These are phyloP conservation scores for Fragum sueziense DNA, from an alignment of 2,888 invertebrate species.

Conservation along the genomic window DNA sequence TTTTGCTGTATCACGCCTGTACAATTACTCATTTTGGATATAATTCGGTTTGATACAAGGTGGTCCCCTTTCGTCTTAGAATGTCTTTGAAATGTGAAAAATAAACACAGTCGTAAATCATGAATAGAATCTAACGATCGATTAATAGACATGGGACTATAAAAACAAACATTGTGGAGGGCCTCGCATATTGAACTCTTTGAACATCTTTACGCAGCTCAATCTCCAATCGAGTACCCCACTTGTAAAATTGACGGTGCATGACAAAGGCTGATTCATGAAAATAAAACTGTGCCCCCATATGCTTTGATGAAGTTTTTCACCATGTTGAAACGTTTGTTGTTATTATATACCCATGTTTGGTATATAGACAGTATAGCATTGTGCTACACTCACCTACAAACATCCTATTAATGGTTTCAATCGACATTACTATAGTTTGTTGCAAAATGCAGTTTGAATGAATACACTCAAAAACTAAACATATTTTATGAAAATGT, in stretches of 20 bases:
- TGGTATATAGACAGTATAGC: too few species aligned
- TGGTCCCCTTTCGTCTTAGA: slow-evolving; percentile 8
- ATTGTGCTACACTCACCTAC: too few species aligned
- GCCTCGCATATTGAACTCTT: slow-evolving; percentile 18
- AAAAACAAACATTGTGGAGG: slow-evolving; percentile 26
- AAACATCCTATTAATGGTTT: too few species aligned
- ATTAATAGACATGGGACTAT: slow-evolving; percentile 23
- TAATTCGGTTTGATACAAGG: not conserved
- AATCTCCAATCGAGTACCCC: slow-evolving; percentile 18
- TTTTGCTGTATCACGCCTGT: not conserved
- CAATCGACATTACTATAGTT: too few species aligned
- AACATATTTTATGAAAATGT: too few species aligned
- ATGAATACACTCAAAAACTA: too few species aligned
- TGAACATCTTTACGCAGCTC: slow-evolving; percentile 14
- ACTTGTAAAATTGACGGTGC: slow-evolving; percentile 8
- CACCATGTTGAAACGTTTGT: too few species aligned
- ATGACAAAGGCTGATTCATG: not conserved
- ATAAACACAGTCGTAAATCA: slow-evolving; percentile 24
- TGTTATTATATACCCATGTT: too few species aligned
- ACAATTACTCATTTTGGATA: not conserved
- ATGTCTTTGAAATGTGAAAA: slow-evolving; percentile 21
- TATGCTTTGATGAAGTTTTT: too few species aligned
- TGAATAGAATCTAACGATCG: slow-evolving; percentile 21
- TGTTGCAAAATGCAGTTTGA: too few species aligned
- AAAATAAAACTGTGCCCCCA: too few species aligned